Base-by-base conservation (phyloP, 1,140 invertebrate species). In the Cherax quadricarinatus region DNA sequence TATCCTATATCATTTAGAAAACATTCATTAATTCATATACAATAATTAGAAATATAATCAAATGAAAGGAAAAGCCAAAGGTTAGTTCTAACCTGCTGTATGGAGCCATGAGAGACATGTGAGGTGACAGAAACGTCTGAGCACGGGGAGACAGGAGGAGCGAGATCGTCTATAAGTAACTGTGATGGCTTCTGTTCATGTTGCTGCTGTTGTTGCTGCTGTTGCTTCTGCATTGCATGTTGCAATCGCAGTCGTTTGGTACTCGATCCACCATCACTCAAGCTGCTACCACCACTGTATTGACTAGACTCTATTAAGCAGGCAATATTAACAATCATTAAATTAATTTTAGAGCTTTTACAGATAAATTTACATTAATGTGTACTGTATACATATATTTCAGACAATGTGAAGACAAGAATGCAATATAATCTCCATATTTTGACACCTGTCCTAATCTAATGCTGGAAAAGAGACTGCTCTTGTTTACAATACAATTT, bases 251-350 rank as follows among this genome's bases (percentile, higher is more conserved):
- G 57, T 85, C 89, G 48, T 66, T 91, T 91, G 21, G 82, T 85
- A 62, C 75, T 91, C 4, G 73, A 86, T 16, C 82, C 89, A 24
- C 89, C 83, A 48, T 91, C 89, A 75, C 83, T 82, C 41, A 89
- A 51, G 62, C 62, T 79, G 10, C 75, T 57, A 21, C 87, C 87
- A 48, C 88, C 70, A 62, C 73, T 84, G 60, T 85, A 91, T 62
- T 91, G 89, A 91, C 89, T 91, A 91, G 89, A 91, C 57, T 91
- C 89, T 91, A 82, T 51, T 10, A 49, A 12, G 18, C 1, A 66
- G 16, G 12, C 18, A 21, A 66, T 66, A 57, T 57, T 57, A 14
- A 41, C 30, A 41, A 57, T 57, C 53, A 57, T 41, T 41, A 41
- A 41, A 3, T 57, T 57, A 1, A 9, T 14, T 57, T 57, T 14